phyloP scores from a whole-genome alignment of 1,140 invertebrate genomes.

The Phthorimaea operculella region DNA sequence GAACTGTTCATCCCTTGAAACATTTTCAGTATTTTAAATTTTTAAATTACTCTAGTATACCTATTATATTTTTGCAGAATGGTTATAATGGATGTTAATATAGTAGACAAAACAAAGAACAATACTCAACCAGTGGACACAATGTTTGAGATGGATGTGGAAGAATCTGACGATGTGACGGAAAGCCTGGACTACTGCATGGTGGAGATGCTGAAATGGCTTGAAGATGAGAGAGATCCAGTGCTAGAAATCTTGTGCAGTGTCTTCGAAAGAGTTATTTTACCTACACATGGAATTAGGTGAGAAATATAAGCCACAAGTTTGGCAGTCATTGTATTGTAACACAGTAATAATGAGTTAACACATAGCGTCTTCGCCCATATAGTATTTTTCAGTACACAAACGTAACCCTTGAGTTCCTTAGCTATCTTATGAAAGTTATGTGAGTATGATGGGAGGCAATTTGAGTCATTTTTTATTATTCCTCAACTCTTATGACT shows the following conservation, averaged over 20 bases:
- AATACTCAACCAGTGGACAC: constrained; percentile 29
- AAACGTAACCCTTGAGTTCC: too few species aligned
- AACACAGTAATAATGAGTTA: too few species aligned
- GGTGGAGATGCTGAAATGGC: constrained; percentile 59
- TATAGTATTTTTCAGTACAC: too few species aligned
- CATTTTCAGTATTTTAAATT: too few species aligned
- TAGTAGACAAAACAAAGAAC: constrained; percentile 40
- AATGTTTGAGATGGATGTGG: constrained; percentile 56
- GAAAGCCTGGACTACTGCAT: constrained; percentile 59
- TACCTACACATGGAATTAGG: constrained; percentile 63
- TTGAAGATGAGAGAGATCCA: constrained; percentile 52
- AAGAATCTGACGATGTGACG: constrained; percentile 41
- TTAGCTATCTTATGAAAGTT: too few species aligned
- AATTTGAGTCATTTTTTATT: too few species aligned
- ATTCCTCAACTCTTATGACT: too few species aligned
- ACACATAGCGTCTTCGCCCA: too few species aligned
- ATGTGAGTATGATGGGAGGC: too few species aligned
- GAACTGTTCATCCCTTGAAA: too few species aligned
- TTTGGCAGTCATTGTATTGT: too few species aligned
- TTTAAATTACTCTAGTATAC: neutral
- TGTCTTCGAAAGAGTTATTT: constrained; percentile 56
- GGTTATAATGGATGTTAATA: constrained; percentile 60
- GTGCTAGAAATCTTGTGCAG: constrained; percentile 47
- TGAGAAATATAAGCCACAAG: constrained; percentile 16
- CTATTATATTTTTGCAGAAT: constrained; percentile 33